Percentiles rank a stretch among this genome's conserved stretches.
These are phyloP conservation scores for Synanthedon vespiformis DNA, from an alignment of 2,888 invertebrate species.

Conservation along the genomic window DNA sequence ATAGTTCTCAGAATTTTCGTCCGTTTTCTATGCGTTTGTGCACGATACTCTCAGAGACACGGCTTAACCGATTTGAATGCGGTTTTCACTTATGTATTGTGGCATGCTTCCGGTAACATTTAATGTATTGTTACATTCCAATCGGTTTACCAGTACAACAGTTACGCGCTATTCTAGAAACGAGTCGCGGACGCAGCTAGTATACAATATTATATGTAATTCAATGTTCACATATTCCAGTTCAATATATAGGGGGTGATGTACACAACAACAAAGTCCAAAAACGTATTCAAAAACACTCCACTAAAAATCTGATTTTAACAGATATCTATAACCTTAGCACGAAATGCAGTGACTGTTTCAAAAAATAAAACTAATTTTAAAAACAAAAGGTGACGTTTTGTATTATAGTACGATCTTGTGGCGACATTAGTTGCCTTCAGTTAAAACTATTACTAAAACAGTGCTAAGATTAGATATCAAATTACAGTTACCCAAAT, in stretches of 20 bases:
- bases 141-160: too few species aligned
- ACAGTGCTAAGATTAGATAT: conserved; percentile 49
- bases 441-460: not conserved
- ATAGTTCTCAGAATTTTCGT: too few species aligned
- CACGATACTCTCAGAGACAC: too few species aligned
- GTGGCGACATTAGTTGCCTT: not conserved
- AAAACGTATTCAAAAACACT: conserved; percentile 36
- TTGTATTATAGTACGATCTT: not conserved
- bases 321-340: conserved; percentile 40
- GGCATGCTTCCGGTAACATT: too few species aligned
- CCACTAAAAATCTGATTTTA: conserved; percentile 12
- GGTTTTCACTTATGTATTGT: too few species aligned
- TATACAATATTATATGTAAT: conserved; percentile 7
- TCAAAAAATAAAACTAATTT: not conserved
- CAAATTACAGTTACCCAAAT: conserved; percentile 10
- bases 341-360: conserved; percentile 22
- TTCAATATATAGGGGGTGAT: conserved; percentile 34
- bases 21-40: too few species aligned
- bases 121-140: too few species aligned
- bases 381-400: not conserved
- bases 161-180: too few species aligned
- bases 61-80: too few species aligned
- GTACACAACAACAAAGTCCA: conserved; percentile 37
- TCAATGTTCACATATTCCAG: conserved; percentile 44
- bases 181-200: too few species aligned